phyloP scores from a whole-genome alignment of 2,888 invertebrate species.

The Hipparchia sbordonii region DNA sequence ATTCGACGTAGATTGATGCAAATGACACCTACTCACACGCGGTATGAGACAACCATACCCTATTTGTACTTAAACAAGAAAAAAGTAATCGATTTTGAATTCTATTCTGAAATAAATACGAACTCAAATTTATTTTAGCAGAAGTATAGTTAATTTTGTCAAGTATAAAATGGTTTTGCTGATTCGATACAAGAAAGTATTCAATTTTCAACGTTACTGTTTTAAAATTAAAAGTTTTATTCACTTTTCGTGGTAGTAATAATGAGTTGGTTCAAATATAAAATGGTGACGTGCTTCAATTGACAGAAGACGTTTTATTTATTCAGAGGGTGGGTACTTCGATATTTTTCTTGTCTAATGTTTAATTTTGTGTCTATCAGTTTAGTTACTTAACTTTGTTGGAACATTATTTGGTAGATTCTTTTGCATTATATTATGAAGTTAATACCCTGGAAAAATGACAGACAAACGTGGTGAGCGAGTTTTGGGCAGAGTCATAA shows the following conservation, averaged over 20 bases:
- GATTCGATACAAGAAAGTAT: neutral
- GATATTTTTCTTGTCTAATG: conserved; percentile 52
- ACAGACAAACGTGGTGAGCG: too few species aligned
- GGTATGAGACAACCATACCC: conserved; percentile 42
- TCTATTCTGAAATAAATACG: conserved; percentile 18
- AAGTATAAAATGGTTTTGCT: neutral
- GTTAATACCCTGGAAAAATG: too few species aligned
- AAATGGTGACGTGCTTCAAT: conserved; percentile 66
- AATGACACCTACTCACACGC: conserved; percentile 68
- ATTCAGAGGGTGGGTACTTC: conserved; percentile 64
- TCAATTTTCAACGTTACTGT: neutral
- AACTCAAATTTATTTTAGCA: conserved; percentile 21
- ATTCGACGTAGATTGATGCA: conserved; percentile 75
- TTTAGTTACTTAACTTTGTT: conserved; percentile 35
- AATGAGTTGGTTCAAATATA: conserved; percentile 30
- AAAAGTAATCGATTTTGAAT: conserved; percentile 24
- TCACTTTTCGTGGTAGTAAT: neutral
- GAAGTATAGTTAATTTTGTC: conserved; percentile 17
- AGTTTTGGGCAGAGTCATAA: too few species aligned
- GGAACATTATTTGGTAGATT: neutral
- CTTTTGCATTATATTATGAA: neutral
- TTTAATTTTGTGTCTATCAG: conserved; percentile 42
- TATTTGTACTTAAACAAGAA: conserved; percentile 13
- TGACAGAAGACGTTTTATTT: conserved; percentile 71
- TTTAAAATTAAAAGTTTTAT: neutral